These are phyloP conservation scores for Crotalus tigris DNA, from an alignment of 2,113 vertebrate species.

Conservation along the genomic window DNA sequence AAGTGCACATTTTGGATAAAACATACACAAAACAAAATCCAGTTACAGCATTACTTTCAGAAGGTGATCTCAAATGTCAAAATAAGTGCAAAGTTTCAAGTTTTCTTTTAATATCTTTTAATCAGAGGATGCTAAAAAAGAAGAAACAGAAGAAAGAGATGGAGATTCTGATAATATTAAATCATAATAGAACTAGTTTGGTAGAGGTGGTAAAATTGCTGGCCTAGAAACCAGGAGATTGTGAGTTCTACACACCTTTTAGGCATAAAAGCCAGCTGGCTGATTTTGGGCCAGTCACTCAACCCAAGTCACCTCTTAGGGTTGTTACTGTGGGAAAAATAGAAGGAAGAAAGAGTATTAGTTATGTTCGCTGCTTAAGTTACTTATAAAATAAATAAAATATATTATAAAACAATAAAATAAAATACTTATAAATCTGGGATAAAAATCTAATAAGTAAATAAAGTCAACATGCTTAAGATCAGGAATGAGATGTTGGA, in stretches of 20 bases:
- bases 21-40: background rate
- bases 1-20: background rate
- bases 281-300: background rate
- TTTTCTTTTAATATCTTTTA: background rate
- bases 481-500: background rate
- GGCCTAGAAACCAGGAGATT: background rate
- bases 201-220: background rate
- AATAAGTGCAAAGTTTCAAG: background rate
- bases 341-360: background rate
- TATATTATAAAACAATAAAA: background rate
- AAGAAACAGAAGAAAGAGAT: background rate
- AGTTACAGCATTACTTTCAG: background rate
- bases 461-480: background rate
- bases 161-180: background rate
- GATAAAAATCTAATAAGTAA: background rate
- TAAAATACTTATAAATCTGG: background rate
- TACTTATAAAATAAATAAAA: background rate
- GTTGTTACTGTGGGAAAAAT: background rate
- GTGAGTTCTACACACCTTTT: background rate
- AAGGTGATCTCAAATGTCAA: background rate
- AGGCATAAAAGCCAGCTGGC: background rate
- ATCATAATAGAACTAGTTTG: background rate
- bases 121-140: background rate
- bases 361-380: background rate
- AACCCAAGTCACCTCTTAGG: background rate